phyloP scores from a whole-genome alignment of 2,113 vertebrate genomes.

The Dromiciops gliroides region DNA sequence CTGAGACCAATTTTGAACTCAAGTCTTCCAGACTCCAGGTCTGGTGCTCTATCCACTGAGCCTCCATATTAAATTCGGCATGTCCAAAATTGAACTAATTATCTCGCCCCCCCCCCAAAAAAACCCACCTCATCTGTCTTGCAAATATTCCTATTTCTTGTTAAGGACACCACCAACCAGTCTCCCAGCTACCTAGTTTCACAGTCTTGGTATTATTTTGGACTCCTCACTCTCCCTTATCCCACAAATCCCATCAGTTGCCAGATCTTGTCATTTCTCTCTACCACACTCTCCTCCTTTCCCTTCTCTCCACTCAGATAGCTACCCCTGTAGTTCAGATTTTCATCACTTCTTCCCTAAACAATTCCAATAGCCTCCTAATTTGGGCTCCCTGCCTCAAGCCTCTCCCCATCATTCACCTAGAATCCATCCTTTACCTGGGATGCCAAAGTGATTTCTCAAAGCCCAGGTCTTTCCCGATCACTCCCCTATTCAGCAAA shows the following conservation, averaged over 20 bases:
- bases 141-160: not conserved
- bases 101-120: not conserved
- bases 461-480: not conserved
- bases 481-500: too few relatives aligned
- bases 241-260: too few relatives aligned
- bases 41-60: not conserved
- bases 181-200: not conserved
- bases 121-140: not conserved
- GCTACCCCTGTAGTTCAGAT: not conserved
- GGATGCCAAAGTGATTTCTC: not conserved
- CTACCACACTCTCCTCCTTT: not conserved
- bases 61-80: not conserved
- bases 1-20: too few relatives aligned
- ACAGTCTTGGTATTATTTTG: not conserved
- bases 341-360: not conserved
- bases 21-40: not conserved
- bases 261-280: not conserved
- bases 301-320: not conserved
- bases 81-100: not conserved
- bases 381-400: not conserved
- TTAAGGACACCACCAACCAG: not conserved
- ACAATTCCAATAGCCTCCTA: not conserved
- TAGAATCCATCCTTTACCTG: not conserved
- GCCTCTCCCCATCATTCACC: not conserved
- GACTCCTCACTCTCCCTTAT: not conserved